Base-by-base conservation (phyloP, 1,140 invertebrate species). In the Onthophagus taurus region DNA sequence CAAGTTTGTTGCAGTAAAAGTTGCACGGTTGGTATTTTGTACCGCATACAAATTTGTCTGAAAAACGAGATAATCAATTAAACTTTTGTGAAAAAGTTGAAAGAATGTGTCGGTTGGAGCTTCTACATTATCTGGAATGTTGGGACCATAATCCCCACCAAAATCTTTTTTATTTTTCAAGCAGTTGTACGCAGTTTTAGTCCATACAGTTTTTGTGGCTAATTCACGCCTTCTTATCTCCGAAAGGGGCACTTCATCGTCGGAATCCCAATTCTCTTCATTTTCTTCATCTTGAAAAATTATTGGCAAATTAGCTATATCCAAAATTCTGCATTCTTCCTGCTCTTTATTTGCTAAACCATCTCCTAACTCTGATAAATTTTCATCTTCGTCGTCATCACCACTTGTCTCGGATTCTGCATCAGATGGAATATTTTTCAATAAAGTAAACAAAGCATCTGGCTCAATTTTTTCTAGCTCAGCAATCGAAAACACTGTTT, bases 41-140 rank as follows among this genome's bases (percentile, higher is more conserved):
- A 35, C 12, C 11, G 21, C 14, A 23, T 35, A 34, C 8, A 44
- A 16, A 29, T 44, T 44, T 17, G 12, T 34, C 35, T 23, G 12
- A 20, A 44, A 44, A 19, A 24, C 18, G 6, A 44, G 33, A 11
- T 34, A 3, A 11, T 20, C 21, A 9, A 44, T 44, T n/a, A 44
- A 21, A n/a, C 20, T 21, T n/a, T 44, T 20, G 11, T 29, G 14
- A 23, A 44, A 44, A 9, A 44, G 20, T 20, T 35, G 31, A 2
- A 44, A 18, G 17, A 44, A 44, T 12, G 21, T 14, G 14, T 44
- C 42, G 33, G 42, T 44, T 9, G 42, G 42, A 16, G 42, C 35
- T 29, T 44, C 42, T 18, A 44, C 19, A 35, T 16, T 12, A 35
- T 44, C 42, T 8, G 18, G 42, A 12, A 34, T 31, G 13, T 19